Conservation (phyloP, 2,113 vertebrate species). For the Alethe castanea region DNA sequence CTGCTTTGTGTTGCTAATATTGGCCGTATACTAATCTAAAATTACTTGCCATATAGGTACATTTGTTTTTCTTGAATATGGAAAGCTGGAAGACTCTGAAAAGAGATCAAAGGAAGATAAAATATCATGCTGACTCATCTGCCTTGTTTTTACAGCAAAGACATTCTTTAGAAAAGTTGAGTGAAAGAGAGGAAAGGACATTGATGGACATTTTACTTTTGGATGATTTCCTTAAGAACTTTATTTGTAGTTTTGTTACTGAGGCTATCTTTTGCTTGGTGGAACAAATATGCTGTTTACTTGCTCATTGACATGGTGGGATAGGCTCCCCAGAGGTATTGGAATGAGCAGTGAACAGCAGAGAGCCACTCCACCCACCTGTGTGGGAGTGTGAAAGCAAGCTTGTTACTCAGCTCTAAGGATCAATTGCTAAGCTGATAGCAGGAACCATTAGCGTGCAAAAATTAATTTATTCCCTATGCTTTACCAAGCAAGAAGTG, state of each 20-base stretch:
- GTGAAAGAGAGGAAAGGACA: neutral
- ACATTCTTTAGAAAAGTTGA: neutral
- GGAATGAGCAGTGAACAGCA: neutral
- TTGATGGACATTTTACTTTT: neutral
- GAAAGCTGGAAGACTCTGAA: neutral
- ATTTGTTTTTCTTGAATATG: neutral
- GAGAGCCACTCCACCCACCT: neutral
- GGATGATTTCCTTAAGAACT: neutral
- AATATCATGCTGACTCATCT: neutral
- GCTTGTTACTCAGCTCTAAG: neutral
- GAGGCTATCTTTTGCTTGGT: neutral
- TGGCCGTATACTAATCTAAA: neutral
- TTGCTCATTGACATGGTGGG: neutral
- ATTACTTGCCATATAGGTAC: neutral
- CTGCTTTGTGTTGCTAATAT: neutral
- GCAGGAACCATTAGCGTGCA: neutral
- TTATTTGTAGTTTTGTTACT: neutral
- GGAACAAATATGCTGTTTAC: neutral
- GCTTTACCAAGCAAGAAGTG: neutral
- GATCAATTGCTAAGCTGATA: neutral
- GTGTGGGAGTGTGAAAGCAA: neutral
- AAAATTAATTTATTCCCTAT: neutral
- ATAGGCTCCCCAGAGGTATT: neutral
- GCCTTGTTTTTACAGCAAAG: neutral
- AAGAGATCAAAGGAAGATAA: neutral